Conservation (phyloP, 2,113 vertebrate species). For the Tetrax tetrax region DNA sequence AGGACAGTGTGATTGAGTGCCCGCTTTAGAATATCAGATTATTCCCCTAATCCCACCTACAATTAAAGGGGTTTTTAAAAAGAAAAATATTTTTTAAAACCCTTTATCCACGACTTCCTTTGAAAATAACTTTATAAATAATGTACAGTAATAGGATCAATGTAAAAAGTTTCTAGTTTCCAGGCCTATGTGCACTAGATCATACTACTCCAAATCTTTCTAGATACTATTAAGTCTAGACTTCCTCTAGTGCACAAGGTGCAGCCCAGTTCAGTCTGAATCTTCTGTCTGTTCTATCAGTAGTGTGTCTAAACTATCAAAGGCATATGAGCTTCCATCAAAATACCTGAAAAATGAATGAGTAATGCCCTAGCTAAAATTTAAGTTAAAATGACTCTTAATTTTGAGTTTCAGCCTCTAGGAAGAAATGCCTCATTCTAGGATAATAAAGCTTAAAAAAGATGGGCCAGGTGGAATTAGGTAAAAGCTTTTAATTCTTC, state of each 20-base stretch:
- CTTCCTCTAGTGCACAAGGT: fast-evolving
- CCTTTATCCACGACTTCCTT: background rate
- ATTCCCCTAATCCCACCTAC: background rate
- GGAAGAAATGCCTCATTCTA: background rate
- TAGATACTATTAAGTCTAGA: background rate
- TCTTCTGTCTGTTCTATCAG: background rate
- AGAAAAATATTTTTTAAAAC: background rate
- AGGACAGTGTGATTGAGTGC: background rate
- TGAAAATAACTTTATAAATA: background rate
- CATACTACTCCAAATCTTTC: background rate
- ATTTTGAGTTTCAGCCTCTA: background rate
- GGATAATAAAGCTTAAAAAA: background rate
- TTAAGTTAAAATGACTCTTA: background rate
- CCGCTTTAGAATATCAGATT: background rate
- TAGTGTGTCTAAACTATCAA: background rate
- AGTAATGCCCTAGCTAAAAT: background rate
- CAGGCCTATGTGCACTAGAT: background rate
- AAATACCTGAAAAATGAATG: background rate
- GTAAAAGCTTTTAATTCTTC: background rate
- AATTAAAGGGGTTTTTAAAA: background rate
- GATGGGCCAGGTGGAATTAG: background rate
- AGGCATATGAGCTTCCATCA: background rate
- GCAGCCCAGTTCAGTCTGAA: background rate
- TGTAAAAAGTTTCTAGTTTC: background rate
- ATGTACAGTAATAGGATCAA: background rate